These are phyloP conservation scores for Litoditis marina DNA, from an alignment of 2,888 invertebrate species.

Conservation along the genomic window DNA sequence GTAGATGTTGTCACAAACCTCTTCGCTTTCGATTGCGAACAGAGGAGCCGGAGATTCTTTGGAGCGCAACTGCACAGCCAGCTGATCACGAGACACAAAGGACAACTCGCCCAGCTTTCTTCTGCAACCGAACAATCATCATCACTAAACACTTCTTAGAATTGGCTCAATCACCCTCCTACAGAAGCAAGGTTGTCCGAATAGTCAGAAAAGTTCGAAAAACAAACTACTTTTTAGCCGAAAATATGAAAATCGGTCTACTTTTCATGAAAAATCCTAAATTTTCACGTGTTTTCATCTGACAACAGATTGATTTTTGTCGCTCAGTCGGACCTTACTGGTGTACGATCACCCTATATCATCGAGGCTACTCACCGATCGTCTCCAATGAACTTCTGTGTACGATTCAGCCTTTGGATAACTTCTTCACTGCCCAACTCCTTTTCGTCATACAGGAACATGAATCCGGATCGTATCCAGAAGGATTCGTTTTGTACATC, in stretches of 20 bases:
- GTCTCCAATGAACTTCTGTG: slow-evolving; percentile 53
- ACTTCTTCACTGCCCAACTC: slow-evolving; percentile 32
- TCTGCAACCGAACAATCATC: slow-evolving; percentile 30
- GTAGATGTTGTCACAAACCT: neutral
- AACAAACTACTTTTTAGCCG: no score
- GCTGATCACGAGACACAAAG: slow-evolving; percentile 54
- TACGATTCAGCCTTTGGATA: slow-evolving; percentile 23
- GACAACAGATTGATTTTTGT: no score
- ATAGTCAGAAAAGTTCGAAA: no score
- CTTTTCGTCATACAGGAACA: slow-evolving; percentile 48
- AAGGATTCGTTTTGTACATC: slow-evolving; percentile 53
- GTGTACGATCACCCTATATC: neutral
- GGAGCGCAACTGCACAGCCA: slow-evolving; percentile 46
- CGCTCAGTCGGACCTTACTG: no score
- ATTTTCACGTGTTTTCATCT: no score
- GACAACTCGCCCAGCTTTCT: slow-evolving; percentile 57
- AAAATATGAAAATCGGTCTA: no score
- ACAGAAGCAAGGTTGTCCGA: no score
- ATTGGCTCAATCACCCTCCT: no score
- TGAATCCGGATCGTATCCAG: slow-evolving; percentile 59
- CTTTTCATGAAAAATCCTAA: no score
- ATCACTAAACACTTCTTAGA: no score
- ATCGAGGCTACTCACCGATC: slow-evolving; percentile 37
- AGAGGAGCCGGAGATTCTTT: slow-evolving; percentile 28
- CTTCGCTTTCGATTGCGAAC: slow-evolving; percentile 22